phyloP scores from a whole-genome alignment of 2,113 vertebrate genomes.

The Bombycilla garrulus region DNA sequence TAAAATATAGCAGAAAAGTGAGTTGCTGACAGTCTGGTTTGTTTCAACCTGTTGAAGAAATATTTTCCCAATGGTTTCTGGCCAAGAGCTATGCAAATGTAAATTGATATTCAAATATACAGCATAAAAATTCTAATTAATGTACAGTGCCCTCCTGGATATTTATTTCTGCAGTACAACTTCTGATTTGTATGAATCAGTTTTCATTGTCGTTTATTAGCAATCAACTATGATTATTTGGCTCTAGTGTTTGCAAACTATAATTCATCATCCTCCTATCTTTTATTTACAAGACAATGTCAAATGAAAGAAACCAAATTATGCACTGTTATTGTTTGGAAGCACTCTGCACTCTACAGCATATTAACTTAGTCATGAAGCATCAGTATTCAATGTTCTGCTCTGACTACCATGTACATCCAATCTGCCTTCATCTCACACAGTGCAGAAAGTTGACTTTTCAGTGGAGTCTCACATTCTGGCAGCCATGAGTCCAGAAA shows the following conservation, averaged over 20 bases:
- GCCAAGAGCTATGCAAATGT: neutral
- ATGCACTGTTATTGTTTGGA: constrained; percentile 4
- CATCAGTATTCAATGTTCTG: neutral
- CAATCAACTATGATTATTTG: constrained; percentile 58
- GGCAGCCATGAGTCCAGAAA: neutral
- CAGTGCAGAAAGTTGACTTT: neutral
- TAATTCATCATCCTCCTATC: constrained; percentile 57
- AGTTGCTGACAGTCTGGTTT: neutral
- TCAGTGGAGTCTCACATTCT: neutral
- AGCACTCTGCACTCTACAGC: neutral
- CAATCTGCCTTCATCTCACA: neutral
- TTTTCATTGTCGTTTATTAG: constrained; percentile 53
- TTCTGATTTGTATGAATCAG: neutral
- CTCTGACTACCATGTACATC: neutral
- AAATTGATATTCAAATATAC: constrained; percentile 24
- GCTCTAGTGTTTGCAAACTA: constrained; percentile 52
- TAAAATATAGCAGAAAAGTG: neutral
- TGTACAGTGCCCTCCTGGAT: neutral
- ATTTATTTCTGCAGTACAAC: constrained; percentile 13
- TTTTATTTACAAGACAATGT: constrained; percentile 70
- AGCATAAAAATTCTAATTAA: constrained; percentile 14
- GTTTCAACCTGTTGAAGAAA: neutral
- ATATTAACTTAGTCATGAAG: neutral
- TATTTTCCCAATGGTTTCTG: neutral
- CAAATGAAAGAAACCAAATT: constrained; percentile 40